Base-by-base conservation (phyloP, 2,888 invertebrate species). In the Epistrophe eligans region DNA sequence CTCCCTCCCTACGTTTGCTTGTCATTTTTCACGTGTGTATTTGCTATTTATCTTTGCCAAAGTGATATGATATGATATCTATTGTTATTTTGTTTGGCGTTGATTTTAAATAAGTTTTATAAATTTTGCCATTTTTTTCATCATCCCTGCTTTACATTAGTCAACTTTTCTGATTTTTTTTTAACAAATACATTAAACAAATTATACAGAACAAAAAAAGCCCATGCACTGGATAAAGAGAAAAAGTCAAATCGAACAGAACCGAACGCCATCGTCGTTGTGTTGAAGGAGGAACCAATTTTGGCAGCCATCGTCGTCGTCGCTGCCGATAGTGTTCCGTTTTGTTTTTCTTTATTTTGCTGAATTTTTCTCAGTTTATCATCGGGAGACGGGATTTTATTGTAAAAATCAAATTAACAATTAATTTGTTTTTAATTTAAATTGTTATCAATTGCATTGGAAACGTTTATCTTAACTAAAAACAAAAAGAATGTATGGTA, bases 401-500 rank as follows among this genome's bases (percentile, higher is more conserved):
- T 62, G 55, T 4, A 57, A 57, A 55, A 60, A 67, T 28, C 9
- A 80, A 72, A 60, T 77, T 66, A 77, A 52, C 66, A 66, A 66
- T 70, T 11, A 40, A 62, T 77, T 57, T 64, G 19, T 60, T 66
- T 58, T 19, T 35, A 57, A 71, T 73, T 67, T 73, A 52, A 62
- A 62, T 73, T 62, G 24, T 62, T 80, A 62, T n/a, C 48, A 67
- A 74, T 73, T 81, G 32, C 60, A 77, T 80, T 72, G 70, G 70
- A 73, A 77, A 70, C 60, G 24, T 48, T 60, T 60, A 58, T 57
- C 15, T 38, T 76, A 73, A 82, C 72, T 13, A 9, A 60, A 76
- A 70, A 55, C 15, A 40, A 71, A 24, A 74, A 77, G 76, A 85
- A 90, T 90, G 90, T 90, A 90, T 89, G 90, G 90, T 83, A 90